These are phyloP conservation scores for Cepphus grylle DNA, from an alignment of 2,113 vertebrate species.

Conservation along the genomic window DNA sequence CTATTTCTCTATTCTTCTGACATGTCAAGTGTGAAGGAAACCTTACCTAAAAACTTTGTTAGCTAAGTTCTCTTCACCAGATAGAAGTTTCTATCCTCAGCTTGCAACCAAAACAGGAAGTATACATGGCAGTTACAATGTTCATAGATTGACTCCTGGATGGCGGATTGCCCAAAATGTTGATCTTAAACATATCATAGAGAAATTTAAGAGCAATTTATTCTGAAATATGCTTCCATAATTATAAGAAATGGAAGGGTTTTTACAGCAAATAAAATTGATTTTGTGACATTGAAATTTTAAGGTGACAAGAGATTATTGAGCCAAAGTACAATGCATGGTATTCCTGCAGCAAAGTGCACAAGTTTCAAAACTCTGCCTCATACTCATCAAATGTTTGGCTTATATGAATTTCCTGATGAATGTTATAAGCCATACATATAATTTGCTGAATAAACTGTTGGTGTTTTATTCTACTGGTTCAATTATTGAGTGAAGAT, in stretches of 20 bases:
- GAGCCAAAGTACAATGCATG: background rate
- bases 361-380: background rate
- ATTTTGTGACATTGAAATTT: background rate
- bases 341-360: background rate
- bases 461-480: background rate
- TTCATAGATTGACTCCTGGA: background rate
- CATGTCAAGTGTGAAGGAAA: background rate
- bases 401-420: background rate
- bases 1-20: background rate
- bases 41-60: background rate
- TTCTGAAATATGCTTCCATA: background rate
- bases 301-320: background rate
- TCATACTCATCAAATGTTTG: background rate
- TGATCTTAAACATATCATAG: background rate
- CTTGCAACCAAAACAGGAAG: background rate
- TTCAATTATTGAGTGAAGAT: background rate
- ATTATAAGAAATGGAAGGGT: fast-evolving
- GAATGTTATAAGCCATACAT: background rate
- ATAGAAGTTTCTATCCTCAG: background rate
- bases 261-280: background rate
- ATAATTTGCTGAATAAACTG: background rate
- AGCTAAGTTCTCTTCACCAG: background rate
- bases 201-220: background rate
- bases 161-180: background rate
- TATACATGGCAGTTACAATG: background rate